Conservation (phyloP, 2,888 invertebrate genomes). For the Scaptomyza tumidula region DNA sequence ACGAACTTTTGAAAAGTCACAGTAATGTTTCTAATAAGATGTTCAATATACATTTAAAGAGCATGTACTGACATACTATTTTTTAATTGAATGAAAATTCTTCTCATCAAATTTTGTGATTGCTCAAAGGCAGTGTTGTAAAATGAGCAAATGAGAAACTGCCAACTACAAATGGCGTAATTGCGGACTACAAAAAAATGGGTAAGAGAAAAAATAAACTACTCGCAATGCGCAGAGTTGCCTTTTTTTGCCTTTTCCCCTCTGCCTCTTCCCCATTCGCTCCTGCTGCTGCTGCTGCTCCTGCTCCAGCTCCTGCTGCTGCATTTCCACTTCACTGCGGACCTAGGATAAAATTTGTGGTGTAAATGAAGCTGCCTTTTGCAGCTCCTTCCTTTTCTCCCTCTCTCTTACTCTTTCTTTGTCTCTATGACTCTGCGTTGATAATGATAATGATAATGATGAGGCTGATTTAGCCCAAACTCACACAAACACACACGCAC, state of each 20-base stretch:
- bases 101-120: not conserved
- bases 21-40: no score
- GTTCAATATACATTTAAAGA: no score
- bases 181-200: slow-evolving; percentile 9
- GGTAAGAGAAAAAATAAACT: slow-evolving; percentile 14
- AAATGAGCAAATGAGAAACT: slow-evolving; percentile 45
- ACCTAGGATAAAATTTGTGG: slow-evolving; percentile 43
- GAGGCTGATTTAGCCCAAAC: slow-evolving; percentile 68
- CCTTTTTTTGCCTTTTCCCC: slow-evolving; percentile 6
- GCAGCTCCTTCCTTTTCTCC: not conserved
- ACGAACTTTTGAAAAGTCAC: no score
- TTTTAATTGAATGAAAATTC: not conserved
- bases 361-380: slow-evolving; percentile 48
- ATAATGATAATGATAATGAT: slow-evolving; percentile 68
- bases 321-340: slow-evolving; percentile 54
- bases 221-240: slow-evolving; percentile 41
- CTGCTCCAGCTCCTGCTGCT: not conserved
- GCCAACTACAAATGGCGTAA: slow-evolving; percentile 22
- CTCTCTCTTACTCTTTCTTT: not conserved
- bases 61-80: no score
- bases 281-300: no score
- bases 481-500: slow-evolving; percentile 5
- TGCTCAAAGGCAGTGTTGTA: no score
- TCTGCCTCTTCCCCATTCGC: no score
- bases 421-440: slow-evolving; percentile 7